Evolutionary conservation across 2,113 vertebrate species (phyloP).

Genomic region (Callipepla squamata): DNA sequence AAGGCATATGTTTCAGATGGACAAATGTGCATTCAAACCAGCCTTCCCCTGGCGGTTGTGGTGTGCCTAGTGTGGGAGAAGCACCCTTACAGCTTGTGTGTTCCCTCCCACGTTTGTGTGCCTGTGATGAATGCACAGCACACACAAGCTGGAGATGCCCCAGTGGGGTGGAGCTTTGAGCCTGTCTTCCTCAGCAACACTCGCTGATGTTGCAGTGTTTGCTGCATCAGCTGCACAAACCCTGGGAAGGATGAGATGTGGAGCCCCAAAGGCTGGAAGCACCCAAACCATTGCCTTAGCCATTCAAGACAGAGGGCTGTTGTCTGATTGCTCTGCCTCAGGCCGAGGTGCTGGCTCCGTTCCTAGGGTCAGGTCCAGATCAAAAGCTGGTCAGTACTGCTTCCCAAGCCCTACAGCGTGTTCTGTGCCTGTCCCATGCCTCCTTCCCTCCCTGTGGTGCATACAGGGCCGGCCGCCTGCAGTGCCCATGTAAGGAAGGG

Average conservation of each 20-base stretch:
- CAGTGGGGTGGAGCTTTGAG: neutral
- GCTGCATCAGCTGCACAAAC: neutral
- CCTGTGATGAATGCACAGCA: neutral
- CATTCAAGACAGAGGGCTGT: too few species aligned
- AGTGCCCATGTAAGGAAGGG: slow-evolving; percentile 41
- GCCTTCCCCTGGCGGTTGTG: accelerated
- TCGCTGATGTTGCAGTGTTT: neutral
- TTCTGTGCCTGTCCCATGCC: neutral
- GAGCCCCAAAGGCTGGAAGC: neutral
- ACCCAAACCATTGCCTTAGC: neutral
- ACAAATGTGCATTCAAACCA: neutral
- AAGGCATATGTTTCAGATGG: neutral
- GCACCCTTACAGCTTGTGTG: accelerated
- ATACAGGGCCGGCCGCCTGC: neutral
- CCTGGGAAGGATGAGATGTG: neutral
- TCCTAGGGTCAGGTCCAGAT: slow-evolving; percentile 28
- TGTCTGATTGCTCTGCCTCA: neutral
- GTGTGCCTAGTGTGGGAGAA: accelerated
- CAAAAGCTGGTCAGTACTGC: neutral
- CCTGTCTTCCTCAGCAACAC: neutral
- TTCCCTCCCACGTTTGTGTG: neutral
- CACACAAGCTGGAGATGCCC: neutral
- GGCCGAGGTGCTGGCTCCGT: neutral
- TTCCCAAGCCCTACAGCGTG: neutral
- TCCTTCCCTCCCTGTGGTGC: neutral